These are phyloP conservation scores for Lepidurus apus DNA, from an alignment of 1,140 invertebrate genomes.

Conservation along the genomic window DNA sequence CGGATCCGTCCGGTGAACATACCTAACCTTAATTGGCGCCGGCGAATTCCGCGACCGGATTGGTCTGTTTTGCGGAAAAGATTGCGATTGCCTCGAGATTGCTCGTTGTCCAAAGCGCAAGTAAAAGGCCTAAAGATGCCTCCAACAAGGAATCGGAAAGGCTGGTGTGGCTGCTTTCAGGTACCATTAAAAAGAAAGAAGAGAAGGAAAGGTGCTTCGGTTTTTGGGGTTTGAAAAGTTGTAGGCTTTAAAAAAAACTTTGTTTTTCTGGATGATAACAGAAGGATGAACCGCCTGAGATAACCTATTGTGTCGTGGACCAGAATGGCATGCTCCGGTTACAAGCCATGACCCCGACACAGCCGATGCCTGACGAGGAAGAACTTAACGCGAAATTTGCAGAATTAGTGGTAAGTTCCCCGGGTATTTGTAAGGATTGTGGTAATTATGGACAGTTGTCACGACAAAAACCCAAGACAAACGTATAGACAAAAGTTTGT, in stretches of 20 bases:
- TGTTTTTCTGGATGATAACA: conserved; percentile 44
- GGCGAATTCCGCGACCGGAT: conserved; percentile 12
- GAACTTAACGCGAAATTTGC: conserved; percentile 90
- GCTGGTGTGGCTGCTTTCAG: conserved; percentile 58
- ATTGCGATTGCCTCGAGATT: conserved; percentile 22
- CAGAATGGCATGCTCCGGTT: conserved; percentile 74
- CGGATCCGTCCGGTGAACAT: conserved; percentile 25
- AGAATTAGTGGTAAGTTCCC: conserved; percentile 74
- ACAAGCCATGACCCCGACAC: conserved; percentile 75
- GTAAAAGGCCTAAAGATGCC: conserved; percentile 33
- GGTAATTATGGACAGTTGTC: neutral
- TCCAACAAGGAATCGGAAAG: conserved; percentile 49
- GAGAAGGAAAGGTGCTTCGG: neutral
- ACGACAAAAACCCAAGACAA: neutral
- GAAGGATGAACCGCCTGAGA: conserved; percentile 86
- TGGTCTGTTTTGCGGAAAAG: conserved; percentile 15
- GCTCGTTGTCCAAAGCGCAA: conserved; percentile 29
- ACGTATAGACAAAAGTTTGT: conserved; percentile 29
- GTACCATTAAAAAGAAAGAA: conserved; percentile 40
- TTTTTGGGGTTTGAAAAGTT: neutral
- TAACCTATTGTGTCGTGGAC: conserved; percentile 82
- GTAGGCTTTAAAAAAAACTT: conserved; percentile 27
- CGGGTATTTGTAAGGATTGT: neutral
- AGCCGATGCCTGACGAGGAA: conserved; percentile 85
- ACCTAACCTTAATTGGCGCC: conserved; percentile 29